Evolutionary conservation across 37 sponge, comb jelly and placozoan genomes (phyloP).

Genomic region (Beroe forskalii): DNA sequence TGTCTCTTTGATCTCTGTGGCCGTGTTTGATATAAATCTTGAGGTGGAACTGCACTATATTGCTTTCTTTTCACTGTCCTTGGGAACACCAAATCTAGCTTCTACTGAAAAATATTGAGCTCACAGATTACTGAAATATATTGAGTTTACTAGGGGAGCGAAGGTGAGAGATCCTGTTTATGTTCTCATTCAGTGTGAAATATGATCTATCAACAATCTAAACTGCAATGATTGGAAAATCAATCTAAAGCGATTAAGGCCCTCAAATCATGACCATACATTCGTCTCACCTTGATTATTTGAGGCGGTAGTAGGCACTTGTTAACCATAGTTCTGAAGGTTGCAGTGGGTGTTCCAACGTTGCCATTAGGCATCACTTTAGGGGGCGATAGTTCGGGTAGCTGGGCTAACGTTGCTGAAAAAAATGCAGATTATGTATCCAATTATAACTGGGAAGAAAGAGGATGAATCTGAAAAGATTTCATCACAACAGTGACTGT

Average conservation of each 20-base stretch:
- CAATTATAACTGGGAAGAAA: too few relatives aligned
- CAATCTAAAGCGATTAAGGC: too few relatives aligned
- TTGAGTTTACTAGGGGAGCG: background rate
- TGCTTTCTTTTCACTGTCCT: conserved; percentile 67
- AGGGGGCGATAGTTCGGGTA: conserved; percentile 87
- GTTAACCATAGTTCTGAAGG: conserved; percentile 74
- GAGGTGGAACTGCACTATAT: conserved; percentile 80
- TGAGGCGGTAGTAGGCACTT: conserved; percentile 76
- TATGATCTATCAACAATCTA: too few relatives aligned
- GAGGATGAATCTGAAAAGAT: too few relatives aligned
- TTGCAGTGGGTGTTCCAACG: conserved; percentile 78
- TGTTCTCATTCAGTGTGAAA: too few relatives aligned
- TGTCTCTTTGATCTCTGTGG: background rate
- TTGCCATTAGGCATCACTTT: conserved; percentile 84
- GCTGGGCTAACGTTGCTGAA: background rate
- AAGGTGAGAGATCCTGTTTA: too few relatives aligned
- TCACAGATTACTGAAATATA: background rate
- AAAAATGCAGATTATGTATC: too few relatives aligned
- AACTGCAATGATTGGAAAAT: too few relatives aligned
- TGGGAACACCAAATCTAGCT: conserved; percentile 81
- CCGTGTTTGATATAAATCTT: conserved; percentile 62
- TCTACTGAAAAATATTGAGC: conserved; percentile 56
- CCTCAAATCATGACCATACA: too few relatives aligned
- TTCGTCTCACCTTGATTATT: conserved; percentile 71
- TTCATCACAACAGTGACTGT: too few relatives aligned